A percentile compares a stretch with the other conserved stretches of the same genome.
Evolutionary conservation across 1,140 invertebrate genomes (phyloP).

Genomic region (Dendrolimus punctatus): DNA sequence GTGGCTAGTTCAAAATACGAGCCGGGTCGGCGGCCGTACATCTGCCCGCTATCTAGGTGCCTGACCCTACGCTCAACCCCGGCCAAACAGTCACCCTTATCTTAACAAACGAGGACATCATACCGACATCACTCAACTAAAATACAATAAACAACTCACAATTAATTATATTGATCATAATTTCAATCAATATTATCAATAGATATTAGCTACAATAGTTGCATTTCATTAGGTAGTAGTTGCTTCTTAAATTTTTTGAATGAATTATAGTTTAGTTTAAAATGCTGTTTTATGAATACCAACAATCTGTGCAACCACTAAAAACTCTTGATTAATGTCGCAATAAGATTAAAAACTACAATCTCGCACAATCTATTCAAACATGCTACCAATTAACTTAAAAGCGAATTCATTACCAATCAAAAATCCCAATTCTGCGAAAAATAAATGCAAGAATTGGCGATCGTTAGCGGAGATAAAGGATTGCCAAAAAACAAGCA

Average conservation of each 20-base stretch:
- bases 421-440: slow-evolving; percentile 35
- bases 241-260: too few relatives aligned
- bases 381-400: too few relatives aligned
- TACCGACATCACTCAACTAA: slow-evolving; percentile 33
- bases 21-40: slow-evolving; percentile 42
- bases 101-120: slow-evolving; percentile 57
- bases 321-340: too few relatives aligned
- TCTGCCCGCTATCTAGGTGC: slow-evolving; percentile 42
- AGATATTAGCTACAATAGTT: too few relatives aligned
- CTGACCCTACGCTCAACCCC: slow-evolving; percentile 50
- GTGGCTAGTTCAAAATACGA: not conserved
- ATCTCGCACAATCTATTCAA: too few relatives aligned
- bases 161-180: too few relatives aligned
- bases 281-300: too few relatives aligned
- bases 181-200: too few relatives aligned
- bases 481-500: slow-evolving; percentile 63
- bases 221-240: too few relatives aligned
- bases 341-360: too few relatives aligned
- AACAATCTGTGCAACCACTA: too few relatives aligned
- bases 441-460: slow-evolving; percentile 37
- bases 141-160: slow-evolving; percentile 38
- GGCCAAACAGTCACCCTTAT: slow-evolving; percentile 51
- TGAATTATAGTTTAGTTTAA: too few relatives aligned
- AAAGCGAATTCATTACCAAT: slow-evolving; percentile 34
- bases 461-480: slow-evolving; percentile 62